phyloP scores from a whole-genome alignment of 2,797 vertebrate genomes.

The Lemur catta region DNA sequence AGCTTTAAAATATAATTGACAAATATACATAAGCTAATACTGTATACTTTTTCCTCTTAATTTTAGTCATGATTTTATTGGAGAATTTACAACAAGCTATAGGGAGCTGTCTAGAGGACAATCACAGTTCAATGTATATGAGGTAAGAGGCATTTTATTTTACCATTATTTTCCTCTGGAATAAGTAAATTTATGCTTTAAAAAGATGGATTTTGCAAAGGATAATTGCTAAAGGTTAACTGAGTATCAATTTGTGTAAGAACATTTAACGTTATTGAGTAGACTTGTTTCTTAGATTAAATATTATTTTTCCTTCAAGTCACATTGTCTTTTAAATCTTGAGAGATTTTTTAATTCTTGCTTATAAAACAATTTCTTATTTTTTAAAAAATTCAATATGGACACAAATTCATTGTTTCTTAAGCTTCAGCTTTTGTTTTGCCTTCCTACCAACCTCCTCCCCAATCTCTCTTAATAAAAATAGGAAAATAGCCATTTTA shows the following conservation, averaged over 20 bases:
- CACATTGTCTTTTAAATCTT: background rate
- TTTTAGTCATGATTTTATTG: constrained; percentile 96
- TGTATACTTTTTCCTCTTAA: constrained; percentile 23
- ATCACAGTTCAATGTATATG: constrained; percentile 98
- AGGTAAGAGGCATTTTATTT: constrained; percentile 85
- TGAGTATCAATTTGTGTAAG: background rate
- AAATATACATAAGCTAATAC: constrained; percentile 43
- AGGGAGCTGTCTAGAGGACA: constrained; percentile 96
- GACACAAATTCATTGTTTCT: background rate
- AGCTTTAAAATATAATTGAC: background rate
- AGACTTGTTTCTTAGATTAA: background rate
- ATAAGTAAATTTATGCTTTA: background rate
- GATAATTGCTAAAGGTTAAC: background rate
- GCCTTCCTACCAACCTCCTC: background rate
- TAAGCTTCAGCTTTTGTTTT: background rate
- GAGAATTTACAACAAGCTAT: constrained; percentile 98
- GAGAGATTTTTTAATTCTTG: constrained; percentile 5
- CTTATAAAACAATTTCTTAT: background rate
- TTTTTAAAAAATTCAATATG: background rate
- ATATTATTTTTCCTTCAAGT: constrained; percentile 1
- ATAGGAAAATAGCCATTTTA: background rate
- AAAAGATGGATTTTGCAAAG: background rate
- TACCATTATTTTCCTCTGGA: background rate
- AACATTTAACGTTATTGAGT: background rate
- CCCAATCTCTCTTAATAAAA: background rate